phyloP scores from a whole-genome alignment of 2,113 vertebrate species.

The Mesembrinibis cayennensis region DNA sequence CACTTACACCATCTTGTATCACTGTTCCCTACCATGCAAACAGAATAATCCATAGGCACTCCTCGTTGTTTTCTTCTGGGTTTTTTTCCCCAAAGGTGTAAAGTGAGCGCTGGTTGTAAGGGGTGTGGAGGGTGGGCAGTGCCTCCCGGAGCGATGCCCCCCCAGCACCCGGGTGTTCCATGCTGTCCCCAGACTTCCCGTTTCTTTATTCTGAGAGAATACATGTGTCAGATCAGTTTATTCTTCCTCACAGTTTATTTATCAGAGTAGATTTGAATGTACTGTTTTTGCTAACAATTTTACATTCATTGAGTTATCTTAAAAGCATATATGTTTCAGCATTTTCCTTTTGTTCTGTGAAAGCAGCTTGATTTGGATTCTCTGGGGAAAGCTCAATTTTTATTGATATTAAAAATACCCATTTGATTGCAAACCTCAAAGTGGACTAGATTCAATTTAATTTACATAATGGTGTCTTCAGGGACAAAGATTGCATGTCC shows the following conservation, averaged over 20 bases:
- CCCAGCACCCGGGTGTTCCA: neutral
- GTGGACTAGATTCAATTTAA: slow-evolving; percentile 40
- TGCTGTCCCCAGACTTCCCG: neutral
- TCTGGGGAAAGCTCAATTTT: slow-evolving; percentile 50
- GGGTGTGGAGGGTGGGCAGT: neutral
- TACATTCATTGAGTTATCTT: neutral
- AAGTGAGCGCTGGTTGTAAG: neutral
- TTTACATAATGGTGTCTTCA: slow-evolving; percentile 21
- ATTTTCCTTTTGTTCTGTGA: slow-evolving; percentile 32
- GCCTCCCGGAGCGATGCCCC: neutral
- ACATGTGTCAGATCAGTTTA: slow-evolving; percentile 13
- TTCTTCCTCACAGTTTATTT: slow-evolving; percentile 10
- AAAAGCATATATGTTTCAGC: slow-evolving; percentile 32
- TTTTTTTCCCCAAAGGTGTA: neutral
- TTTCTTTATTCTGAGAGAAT: neutral
- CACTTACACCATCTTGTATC: neutral
- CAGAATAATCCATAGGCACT: neutral
- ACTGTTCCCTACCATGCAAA: neutral
- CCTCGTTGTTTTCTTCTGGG: neutral
- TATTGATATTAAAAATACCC: slow-evolving; percentile 59
- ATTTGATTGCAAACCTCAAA: slow-evolving; percentile 50
- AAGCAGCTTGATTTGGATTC: slow-evolving; percentile 43
- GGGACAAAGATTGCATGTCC: slow-evolving; percentile 53
- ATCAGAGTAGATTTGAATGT: neutral
- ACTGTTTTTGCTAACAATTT: slow-evolving; percentile 27